phyloP scores from a whole-genome alignment of 2,797 vertebrate species.

The Eurystomus glaucurus region DNA sequence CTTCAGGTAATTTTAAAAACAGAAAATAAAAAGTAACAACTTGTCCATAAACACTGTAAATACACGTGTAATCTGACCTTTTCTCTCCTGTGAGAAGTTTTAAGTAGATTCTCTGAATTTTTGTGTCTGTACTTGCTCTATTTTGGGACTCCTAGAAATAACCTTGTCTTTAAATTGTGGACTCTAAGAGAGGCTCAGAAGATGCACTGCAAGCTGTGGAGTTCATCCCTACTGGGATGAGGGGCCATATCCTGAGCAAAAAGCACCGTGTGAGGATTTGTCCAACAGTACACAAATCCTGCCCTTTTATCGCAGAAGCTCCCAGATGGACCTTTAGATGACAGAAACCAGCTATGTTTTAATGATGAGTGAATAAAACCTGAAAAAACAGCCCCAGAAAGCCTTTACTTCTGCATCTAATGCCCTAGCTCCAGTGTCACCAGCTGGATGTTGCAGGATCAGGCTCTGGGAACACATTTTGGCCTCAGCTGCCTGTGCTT shows the following conservation, averaged over 20 bases:
- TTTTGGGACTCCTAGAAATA: conserved; percentile 23
- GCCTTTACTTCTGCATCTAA: not conserved
- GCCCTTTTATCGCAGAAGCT: not conserved
- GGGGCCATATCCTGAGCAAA: not conserved
- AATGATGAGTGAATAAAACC: not conserved
- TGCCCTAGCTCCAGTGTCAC: not conserved
- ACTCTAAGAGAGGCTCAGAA: not conserved
- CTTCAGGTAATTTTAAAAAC: not conserved
- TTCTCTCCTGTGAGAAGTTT: not conserved
- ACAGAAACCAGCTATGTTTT: not conserved
- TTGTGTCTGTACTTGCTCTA: conserved; percentile 34
- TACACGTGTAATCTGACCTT: conserved; percentile 25
- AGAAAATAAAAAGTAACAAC: not conserved
- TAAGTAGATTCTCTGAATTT: conserved; percentile 6
- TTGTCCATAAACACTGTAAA: not conserved
- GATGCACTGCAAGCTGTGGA: not conserved
- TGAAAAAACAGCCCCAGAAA: not conserved
- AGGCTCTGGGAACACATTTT: not conserved
- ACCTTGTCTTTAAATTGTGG: conserved; percentile 11
- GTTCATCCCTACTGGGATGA: not conserved
- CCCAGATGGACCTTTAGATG: not conserved
- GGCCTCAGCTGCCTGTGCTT: not conserved
- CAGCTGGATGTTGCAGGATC: not conserved
- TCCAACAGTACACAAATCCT: not conserved
- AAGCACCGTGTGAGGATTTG: not conserved